Percentiles rank a stretch among this genome's conserved stretches.
Evolutionary conservation across 2,797 vertebrate species (phyloP).

Genomic region (Caiman crocodilus): DNA sequence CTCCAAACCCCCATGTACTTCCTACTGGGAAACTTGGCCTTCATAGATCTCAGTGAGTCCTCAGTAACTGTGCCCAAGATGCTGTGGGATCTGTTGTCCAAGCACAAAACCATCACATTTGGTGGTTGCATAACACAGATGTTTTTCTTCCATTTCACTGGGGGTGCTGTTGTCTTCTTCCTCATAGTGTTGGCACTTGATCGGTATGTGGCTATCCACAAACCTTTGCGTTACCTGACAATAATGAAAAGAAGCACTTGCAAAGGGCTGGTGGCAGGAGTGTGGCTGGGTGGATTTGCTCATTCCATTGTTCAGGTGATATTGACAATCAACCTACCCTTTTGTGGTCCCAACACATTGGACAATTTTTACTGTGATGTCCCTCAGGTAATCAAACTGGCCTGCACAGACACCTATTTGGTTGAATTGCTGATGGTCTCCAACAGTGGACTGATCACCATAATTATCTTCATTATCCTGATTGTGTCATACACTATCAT

Average conservation of each 20-base stretch:
- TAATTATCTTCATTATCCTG: constrained; percentile 17
- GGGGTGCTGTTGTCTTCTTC: constrained; percentile 32
- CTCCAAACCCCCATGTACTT: constrained; percentile 55
- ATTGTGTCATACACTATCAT: constrained; percentile 47
- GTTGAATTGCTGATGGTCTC: no score
- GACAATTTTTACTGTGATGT: background rate
- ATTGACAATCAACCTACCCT: constrained; percentile 10
- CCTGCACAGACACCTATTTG: no score
- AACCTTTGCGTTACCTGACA: constrained; percentile 7
- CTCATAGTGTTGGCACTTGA: constrained; percentile 57
- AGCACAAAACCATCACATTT: constrained; percentile 16
- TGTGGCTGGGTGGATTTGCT: background rate
- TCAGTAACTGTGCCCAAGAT: constrained; percentile 44
- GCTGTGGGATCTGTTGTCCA: constrained; percentile 15
- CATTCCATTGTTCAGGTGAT: constrained; percentile 14
- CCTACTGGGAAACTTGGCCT: constrained; percentile 40
- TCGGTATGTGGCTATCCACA: constrained; percentile 37
- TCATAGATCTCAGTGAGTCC: constrained; percentile 21
- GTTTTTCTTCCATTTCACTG: constrained; percentile 29
- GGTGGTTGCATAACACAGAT: constrained; percentile 41
- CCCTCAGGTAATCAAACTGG: no score
- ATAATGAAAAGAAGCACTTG: constrained; percentile 27
- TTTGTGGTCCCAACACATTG: constrained; percentile 47
- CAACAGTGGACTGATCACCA: background rate
- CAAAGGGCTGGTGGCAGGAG: background rate